A percentile compares a stretch with the other conserved stretches of the same genome.
Conservation (phyloP, 2,888 invertebrate species). For the Oxytorus armatus region DNA sequence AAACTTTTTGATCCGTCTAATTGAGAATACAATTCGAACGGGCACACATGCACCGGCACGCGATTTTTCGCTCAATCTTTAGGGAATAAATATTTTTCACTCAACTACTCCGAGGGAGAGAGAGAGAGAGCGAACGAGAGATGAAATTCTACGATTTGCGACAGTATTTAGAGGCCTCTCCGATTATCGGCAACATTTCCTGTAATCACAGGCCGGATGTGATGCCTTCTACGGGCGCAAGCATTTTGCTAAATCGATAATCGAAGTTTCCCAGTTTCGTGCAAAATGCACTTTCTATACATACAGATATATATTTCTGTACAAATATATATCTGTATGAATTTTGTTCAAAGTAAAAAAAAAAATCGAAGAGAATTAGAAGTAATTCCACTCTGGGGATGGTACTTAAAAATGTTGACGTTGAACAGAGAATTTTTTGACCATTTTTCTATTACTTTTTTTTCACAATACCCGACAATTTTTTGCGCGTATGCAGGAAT, state of each 20-base stretch:
- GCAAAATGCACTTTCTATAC: conserved; percentile 30
- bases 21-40: conserved; percentile 7
- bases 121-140: conserved; percentile 20
- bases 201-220: conserved; percentile 80
- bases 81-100: conserved; percentile 49
- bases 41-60: background rate
- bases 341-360: too few species aligned
- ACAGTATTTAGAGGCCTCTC: conserved; percentile 57
- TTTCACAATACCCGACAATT: too few species aligned
- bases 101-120: conserved; percentile 7
- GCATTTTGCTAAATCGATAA: conserved; percentile 61
- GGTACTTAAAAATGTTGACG: too few species aligned
- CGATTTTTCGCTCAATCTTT: conserved; percentile 30
- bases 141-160: conserved; percentile 47
- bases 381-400: too few species aligned
- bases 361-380: too few species aligned
- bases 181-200: conserved; percentile 74
- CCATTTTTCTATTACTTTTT: too few species aligned
- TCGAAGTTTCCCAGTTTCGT: conserved; percentile 40
- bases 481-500: too few species aligned
- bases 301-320: background rate
- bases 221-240: conserved; percentile 60
- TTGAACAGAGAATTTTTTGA: too few species aligned
- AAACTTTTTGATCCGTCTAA: conserved; percentile 14
- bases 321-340: conserved; percentile 2